A percentile compares a stretch with the other conserved stretches of the same genome.
Evolutionary conservation across 2,888 invertebrate genomes (phyloP).

Genomic region (Eupithecia dodoneata): DNA sequence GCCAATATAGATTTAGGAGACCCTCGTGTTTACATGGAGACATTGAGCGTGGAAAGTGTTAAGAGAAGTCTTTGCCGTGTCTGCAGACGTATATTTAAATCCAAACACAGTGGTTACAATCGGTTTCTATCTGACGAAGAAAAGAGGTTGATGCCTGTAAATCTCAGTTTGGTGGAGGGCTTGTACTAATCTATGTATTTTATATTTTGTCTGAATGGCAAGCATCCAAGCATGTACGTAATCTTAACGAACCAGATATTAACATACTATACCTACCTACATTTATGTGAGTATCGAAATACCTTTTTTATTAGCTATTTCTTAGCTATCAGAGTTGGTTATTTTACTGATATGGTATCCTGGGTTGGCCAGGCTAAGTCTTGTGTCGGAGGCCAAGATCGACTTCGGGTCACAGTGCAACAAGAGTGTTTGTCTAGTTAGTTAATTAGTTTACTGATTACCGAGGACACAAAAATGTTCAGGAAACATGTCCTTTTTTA

Average conservation of each 20-base stretch:
- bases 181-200: slow-evolving; percentile 48
- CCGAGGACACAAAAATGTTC: background rate
- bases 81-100: slow-evolving; percentile 65
- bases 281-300: background rate
- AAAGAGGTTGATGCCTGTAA: slow-evolving; percentile 82
- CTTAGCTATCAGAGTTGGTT: background rate
- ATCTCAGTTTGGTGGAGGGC: slow-evolving; percentile 70
- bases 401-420: background rate
- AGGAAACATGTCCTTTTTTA: background rate
- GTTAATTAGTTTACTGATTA: background rate
- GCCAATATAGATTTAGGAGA: slow-evolving; percentile 56
- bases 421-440: background rate
- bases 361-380: background rate
- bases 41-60: slow-evolving; percentile 67
- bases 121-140: slow-evolving; percentile 88
- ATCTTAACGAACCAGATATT: background rate
- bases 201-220: background rate
- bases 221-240: background rate
- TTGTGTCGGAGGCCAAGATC: too few relatives aligned
- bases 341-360: background rate
- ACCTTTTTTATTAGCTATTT: background rate
- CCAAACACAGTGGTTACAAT: slow-evolving; percentile 84
- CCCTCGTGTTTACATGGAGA: slow-evolving; percentile 66
- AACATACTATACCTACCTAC: background rate
- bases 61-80: slow-evolving; percentile 73